phyloP scores from a whole-genome alignment of 2,113 vertebrate species.

The Fregetta grallaria region DNA sequence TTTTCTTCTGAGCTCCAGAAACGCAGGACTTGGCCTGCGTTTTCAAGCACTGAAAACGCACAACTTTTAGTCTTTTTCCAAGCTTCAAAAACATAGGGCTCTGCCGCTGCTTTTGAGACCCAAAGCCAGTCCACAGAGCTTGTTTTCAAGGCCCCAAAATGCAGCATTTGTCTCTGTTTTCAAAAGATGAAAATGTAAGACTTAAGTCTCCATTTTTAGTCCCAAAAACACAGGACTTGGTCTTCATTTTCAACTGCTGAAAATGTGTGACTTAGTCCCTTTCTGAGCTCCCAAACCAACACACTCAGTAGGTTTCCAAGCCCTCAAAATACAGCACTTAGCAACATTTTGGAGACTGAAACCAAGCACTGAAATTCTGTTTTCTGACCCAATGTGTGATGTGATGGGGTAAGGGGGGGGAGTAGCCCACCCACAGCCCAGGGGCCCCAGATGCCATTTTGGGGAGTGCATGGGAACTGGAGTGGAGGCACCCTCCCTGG shows the following conservation, averaged over 20 bases:
- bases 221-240: rapidly evolving
- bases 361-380: too few relatives aligned
- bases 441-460: rapidly evolving
- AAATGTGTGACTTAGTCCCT: background rate
- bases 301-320: rapidly evolving
- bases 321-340: background rate
- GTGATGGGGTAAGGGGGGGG: background rate
- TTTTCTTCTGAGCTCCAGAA: background rate
- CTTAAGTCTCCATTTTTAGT: background rate
- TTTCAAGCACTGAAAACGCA: background rate
- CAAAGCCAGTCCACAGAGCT: background rate
- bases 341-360: rapidly evolving
- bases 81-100: background rate
- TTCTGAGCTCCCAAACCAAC: background rate
- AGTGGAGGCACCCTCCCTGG: background rate
- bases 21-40: rapidly evolving
- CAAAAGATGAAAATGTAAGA: background rate
- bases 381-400: background rate
- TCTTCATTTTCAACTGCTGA: background rate
- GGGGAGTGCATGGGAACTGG: background rate
- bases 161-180: background rate
- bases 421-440: background rate
- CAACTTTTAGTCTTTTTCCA: background rate
- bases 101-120: background rate
- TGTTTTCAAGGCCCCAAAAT: background rate